Conservation (phyloP, 2,888 invertebrate genomes). For the Anorthoa munda region DNA sequence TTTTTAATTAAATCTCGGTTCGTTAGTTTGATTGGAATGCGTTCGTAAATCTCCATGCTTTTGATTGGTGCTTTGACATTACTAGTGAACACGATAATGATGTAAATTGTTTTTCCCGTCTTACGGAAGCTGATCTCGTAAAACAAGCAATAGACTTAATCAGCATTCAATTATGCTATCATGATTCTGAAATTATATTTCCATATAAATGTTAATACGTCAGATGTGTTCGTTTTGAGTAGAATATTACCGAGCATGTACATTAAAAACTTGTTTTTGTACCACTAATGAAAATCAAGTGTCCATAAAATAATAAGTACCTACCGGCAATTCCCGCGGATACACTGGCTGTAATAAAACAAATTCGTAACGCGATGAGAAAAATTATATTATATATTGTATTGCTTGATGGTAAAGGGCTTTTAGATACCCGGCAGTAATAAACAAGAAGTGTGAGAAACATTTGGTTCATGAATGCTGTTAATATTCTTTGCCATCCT, state of each 20-base stretch:
- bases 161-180: slow-evolving; percentile 66
- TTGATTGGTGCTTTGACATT: slow-evolving; percentile 72
- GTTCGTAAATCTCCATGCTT: slow-evolving; percentile 65
- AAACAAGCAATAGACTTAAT: slow-evolving; percentile 68
- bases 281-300: slow-evolving; percentile 55
- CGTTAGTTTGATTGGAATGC: slow-evolving; percentile 79
- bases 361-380: slow-evolving; percentile 53
- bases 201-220: slow-evolving; percentile 64
- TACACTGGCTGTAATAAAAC: slow-evolving; percentile 39
- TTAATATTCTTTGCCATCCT: neutral
- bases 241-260: slow-evolving; percentile 52
- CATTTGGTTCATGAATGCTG: neutral
- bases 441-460: neutral
- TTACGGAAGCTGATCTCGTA: slow-evolving; percentile 69
- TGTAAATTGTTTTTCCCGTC: slow-evolving; percentile 64
- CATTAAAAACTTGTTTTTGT: slow-evolving; percentile 60
- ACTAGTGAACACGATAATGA: slow-evolving; percentile 62
- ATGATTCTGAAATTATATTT: slow-evolving; percentile 65
- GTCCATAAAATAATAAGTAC: slow-evolving; percentile 60
- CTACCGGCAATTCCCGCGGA: slow-evolving; percentile 28
- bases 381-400: slow-evolving; percentile 36
- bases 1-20: slow-evolving; percentile 87
- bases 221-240: slow-evolving; percentile 56
- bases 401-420: neutral
- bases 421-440: neutral